A percentile compares a stretch with the other conserved stretches of the same genome.
Conservation (phyloP, 2,888 invertebrate genomes). For the Mechanitis mazaeus region DNA sequence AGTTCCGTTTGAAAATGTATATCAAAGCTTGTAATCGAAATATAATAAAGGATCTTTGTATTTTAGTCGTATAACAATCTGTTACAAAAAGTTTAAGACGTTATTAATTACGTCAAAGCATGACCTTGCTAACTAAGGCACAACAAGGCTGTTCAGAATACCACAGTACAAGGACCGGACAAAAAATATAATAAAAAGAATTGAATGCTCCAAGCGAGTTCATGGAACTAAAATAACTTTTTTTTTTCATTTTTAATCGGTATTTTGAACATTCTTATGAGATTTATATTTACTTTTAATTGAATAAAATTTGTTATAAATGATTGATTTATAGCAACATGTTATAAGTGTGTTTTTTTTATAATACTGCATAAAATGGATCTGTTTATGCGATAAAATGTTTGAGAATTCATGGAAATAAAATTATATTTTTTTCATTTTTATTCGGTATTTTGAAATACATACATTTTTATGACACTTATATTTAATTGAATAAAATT, state of each 20-base stretch:
- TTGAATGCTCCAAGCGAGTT: slow-evolving; percentile 52
- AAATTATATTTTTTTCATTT: slow-evolving; percentile 36
- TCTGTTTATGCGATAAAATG: slow-evolving; percentile 20
- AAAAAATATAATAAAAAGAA: slow-evolving; percentile 63
- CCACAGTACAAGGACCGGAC: slow-evolving; percentile 58
- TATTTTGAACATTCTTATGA: slow-evolving; percentile 19
- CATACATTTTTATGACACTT: slow-evolving; percentile 10
- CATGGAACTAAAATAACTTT: slow-evolving; percentile 42
- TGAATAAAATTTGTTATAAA: not conserved
- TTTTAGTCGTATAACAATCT: slow-evolving; percentile 10
- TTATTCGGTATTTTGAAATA: slow-evolving; percentile 25
- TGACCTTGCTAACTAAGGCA: slow-evolving; percentile 74
- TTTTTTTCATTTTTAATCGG: slow-evolving; percentile 29
- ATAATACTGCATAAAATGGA: not conserved
- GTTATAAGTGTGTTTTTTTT: not conserved
- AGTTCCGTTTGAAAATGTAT: too few species aligned
- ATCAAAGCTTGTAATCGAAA: too few species aligned
- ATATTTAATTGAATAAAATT: not conserved
- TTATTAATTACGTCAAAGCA: slow-evolving; percentile 34
- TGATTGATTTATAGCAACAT: not conserved
- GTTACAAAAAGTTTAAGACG: slow-evolving; percentile 32
- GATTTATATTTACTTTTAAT: not conserved
- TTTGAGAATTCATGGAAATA: slow-evolving; percentile 41
- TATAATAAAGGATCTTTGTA: not conserved
- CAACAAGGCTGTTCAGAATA: slow-evolving; percentile 58